A percentile compares a stretch with the other conserved stretches of the same genome.
Conservation (phyloP, 2,888 invertebrate genomes). For the Napeogenes inachia region DNA sequence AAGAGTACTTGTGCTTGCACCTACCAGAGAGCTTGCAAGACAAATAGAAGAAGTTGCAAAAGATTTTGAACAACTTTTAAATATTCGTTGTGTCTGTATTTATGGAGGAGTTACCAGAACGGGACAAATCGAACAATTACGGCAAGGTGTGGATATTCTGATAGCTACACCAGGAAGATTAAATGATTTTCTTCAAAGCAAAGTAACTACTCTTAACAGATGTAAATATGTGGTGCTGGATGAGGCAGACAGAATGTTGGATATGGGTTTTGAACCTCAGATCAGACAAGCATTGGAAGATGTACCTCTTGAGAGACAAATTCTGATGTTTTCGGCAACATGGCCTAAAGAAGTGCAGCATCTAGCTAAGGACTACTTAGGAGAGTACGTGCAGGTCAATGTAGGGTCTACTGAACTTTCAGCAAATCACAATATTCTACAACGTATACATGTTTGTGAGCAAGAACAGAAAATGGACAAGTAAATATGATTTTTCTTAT, state of each 20-base stretch:
- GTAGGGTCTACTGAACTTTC: constrained; percentile 91
- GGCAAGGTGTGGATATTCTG: constrained; percentile 87
- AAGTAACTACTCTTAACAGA: constrained; percentile 82
- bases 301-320: constrained; percentile 94
- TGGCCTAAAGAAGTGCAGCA: constrained; percentile 97
- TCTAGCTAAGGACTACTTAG: constrained; percentile 93
- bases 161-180: constrained; percentile 93
- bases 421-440: constrained; percentile 93
- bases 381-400: constrained; percentile 93
- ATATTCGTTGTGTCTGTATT: constrained; percentile 87
- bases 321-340: constrained; percentile 98
- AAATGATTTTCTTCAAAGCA: constrained; percentile 87
- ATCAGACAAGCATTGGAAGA: constrained; percentile 94
- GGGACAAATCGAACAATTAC: constrained; percentile 79
- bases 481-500: constrained; percentile 40
- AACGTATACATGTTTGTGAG: constrained; percentile 88
- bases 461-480: constrained; percentile 85
- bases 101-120: constrained; percentile 91
- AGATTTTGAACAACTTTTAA: constrained; percentile 83
- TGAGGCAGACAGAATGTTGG: constrained; percentile 96
- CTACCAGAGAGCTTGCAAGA: constrained; percentile 86
- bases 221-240: constrained; percentile 91
- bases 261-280: constrained; percentile 98
- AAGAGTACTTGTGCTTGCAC: constrained; percentile 86
- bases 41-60: constrained; percentile 88